These are phyloP conservation scores for Clarias macrocephalus DNA, from an alignment of 2,113 vertebrate genomes.

Conservation along the genomic window DNA sequence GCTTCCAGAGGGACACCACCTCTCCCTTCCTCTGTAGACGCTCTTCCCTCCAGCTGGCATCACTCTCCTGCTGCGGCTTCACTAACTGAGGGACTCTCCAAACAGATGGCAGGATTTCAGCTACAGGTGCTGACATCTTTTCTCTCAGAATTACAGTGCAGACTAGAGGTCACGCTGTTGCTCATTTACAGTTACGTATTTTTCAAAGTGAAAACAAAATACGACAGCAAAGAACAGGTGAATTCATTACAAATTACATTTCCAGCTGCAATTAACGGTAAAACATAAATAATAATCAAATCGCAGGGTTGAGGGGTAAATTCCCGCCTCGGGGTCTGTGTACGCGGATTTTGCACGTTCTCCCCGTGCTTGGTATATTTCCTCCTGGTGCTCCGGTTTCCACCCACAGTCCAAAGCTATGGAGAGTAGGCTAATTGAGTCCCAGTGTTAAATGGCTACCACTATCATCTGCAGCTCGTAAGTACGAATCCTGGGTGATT, in stretches of 20 bases:
- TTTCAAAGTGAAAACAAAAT: background rate
- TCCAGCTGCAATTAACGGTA: background rate
- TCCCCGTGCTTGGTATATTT: too few relatives aligned
- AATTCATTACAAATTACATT: background rate
- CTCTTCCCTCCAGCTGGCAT: conserved; percentile 31
- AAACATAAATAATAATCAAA: background rate
- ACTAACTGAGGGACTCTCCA: conserved; percentile 62
- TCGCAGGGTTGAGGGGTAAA: background rate
- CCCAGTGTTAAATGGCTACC: too few relatives aligned
- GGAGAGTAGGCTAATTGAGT: too few relatives aligned
- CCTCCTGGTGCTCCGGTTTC: too few relatives aligned
- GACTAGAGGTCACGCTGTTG: background rate
- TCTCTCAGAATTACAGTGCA: background rate
- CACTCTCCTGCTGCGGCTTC: conserved; percentile 36
- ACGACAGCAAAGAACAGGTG: background rate
- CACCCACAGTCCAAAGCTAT: too few relatives aligned
- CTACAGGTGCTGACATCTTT: conserved; percentile 70
- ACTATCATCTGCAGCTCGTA: too few relatives aligned
- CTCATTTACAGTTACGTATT: background rate
- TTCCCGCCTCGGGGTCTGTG: too few relatives aligned
- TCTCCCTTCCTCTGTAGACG: conserved; percentile 41
- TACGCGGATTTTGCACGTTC: too few relatives aligned
- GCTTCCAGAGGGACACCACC: conserved; percentile 40
- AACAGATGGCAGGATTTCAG: conserved; percentile 69
- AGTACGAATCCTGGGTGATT: too few relatives aligned